A percentile compares a stretch with the other conserved stretches of the same genome.
Conservation (phyloP, 2,888 invertebrate species). For the Sepioteuthis lessoniana region DNA sequence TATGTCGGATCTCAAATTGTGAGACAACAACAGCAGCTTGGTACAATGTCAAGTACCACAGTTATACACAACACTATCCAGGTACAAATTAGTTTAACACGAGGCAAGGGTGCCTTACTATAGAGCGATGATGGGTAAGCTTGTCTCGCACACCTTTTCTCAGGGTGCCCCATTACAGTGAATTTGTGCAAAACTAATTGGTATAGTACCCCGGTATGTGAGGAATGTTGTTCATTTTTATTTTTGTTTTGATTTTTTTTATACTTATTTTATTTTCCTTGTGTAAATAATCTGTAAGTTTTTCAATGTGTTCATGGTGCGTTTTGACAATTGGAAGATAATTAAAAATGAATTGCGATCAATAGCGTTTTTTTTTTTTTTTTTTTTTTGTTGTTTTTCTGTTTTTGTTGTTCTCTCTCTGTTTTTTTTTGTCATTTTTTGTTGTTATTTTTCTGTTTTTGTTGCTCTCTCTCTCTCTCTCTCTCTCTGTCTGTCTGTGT, state of each 20-base stretch:
- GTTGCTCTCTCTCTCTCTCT: too few relatives aligned
- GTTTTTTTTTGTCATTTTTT: too few relatives aligned
- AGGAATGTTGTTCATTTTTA: neutral
- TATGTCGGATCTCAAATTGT: neutral
- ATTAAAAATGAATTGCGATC: neutral
- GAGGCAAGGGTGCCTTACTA: neutral
- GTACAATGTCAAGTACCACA: neutral
- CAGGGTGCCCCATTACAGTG: neutral
- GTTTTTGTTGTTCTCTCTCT: neutral
- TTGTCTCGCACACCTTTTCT: neutral
- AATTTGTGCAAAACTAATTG: neutral
- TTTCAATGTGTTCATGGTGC: neutral
- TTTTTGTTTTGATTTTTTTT: neutral
- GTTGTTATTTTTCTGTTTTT: too few relatives aligned
- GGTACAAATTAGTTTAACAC: neutral
- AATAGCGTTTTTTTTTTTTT: too few relatives aligned
- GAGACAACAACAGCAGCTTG: neutral
- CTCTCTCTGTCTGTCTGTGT: too few relatives aligned
- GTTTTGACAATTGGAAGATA: neutral
- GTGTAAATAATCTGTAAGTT: neutral
- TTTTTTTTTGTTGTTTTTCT: too few relatives aligned
- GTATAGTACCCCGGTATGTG: neutral
- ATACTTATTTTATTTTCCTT: neutral
- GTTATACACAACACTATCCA: neutral
- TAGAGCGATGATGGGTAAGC: too few relatives aligned